Evolutionary conservation across 2,113 vertebrate genomes (phyloP).

Genomic region (Acanthochromis polyacanthus): DNA sequence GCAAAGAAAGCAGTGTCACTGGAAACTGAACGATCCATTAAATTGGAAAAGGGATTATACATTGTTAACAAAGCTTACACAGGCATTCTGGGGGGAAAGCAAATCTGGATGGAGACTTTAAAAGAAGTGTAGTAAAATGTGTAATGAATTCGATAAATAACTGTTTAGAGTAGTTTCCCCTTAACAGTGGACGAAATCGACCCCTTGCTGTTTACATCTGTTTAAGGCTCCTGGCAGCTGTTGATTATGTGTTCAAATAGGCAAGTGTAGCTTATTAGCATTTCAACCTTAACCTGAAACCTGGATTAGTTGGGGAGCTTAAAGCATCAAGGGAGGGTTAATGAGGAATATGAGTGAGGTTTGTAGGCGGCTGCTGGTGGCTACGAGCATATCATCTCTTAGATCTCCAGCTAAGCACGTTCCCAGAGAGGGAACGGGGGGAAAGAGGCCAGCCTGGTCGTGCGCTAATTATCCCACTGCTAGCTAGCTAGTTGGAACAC

Average conservation of each 20-base stretch:
- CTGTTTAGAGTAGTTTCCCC: slow-evolving; percentile 24
- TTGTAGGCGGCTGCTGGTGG: slow-evolving; percentile 68
- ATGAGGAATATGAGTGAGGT: slow-evolving; percentile 74
- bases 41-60: slow-evolving; percentile 69
- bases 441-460: slow-evolving; percentile 67
- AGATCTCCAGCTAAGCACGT: slow-evolving; percentile 75
- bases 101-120: slow-evolving; percentile 49
- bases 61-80: slow-evolving; percentile 58
- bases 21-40: slow-evolving; percentile 68
- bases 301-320: slow-evolving; percentile 71
- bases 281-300: slow-evolving; percentile 75
- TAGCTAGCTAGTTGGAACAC: slow-evolving; percentile 71
- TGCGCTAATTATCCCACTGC: slow-evolving; percentile 78
- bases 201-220: slow-evolving; percentile 52
- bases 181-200: slow-evolving; percentile 33
- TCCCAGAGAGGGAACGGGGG: slow-evolving; percentile 57
- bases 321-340: slow-evolving; percentile 77
- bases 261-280: slow-evolving; percentile 68
- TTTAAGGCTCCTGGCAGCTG: slow-evolving; percentile 43
- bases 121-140: slow-evolving; percentile 37
- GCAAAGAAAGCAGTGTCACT: slow-evolving; percentile 56
- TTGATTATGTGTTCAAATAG: slow-evolving; percentile 49
- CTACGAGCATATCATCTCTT: slow-evolving; percentile 64
- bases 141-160: slow-evolving; percentile 42
- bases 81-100: slow-evolving; percentile 29